Base-by-base conservation (phyloP, 2,888 invertebrate species). In the Cheiracanthium punctorium region DNA sequence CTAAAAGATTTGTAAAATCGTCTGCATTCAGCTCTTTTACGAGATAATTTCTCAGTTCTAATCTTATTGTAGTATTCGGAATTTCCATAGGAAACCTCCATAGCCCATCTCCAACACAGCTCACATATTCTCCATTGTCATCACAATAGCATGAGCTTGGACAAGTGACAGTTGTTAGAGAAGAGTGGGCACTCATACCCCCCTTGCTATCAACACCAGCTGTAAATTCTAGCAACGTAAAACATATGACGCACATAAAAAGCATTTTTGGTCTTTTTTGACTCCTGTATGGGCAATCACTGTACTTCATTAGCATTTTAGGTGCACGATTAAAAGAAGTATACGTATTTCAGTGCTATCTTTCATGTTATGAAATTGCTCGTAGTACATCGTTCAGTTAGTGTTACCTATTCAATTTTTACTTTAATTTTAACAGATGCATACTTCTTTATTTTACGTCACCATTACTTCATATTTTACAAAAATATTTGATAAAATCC, bases 91-190 rank as follows among this genome's bases (percentile, higher is more conserved):
- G 90, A n/a, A 89, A 88, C 37, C 88, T 72, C 88, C 88, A 89
- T 29, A 88, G 69, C 1, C 89, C 88, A 74, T 90, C 90, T 1
- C 90, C 90, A 0, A 89, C 89, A 48, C 90, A 90, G 72, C 89
- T 90, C 37, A 90, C 90, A 75, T 89, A 89, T 28, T 82, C 85
- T 17, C 86, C 81, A 2, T 80, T 76, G n/a, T 88, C 88, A 81
- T 90, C 90, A 75, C 90, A 90, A 73, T 89, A 90, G 74, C 90
- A 90, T 20, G 89, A 85, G 74, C 87, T 88, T 0, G 90, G 90
- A 52, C 90, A 90, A 0, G 28, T 33, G 10, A 24, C 58, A 24
- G 70, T 37, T 24, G 41, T 74, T 12, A 14, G 8, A 8, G 37
- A 20, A 2, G 24, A 0, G 8, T 29, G 30, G 17, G 67, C 17